Evolutionary conservation across 2,888 invertebrate species (phyloP), one percentile per base, ranked within the genome.

Genomic region (Leptinotarsa rubiginosa): DNA sequence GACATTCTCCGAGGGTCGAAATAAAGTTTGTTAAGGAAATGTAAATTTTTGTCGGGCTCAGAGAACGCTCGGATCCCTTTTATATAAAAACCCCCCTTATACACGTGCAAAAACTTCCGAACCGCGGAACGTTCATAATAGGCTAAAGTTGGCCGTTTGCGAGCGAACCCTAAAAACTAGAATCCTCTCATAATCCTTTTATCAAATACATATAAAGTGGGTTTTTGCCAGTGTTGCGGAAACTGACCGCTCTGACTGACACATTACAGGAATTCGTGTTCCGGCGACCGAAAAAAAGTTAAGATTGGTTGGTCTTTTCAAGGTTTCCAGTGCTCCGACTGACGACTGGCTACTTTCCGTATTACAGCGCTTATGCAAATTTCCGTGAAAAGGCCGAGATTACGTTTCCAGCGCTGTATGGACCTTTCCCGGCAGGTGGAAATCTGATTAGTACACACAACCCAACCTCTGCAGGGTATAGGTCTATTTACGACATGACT

Each of bases 151-250:
- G 75, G 62, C 72, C 65, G 70, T 66, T 72, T 73, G 71, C 72
- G 74, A 74, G 77, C 65, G 69, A 59, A 70, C 75, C 72, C 70
- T 52, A 25, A 59, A 78, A 77, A 75, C 76, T 74, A 65, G 77
- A 79, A 79, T 79, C 76, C 79, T 64, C 76, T 75, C 76, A 79
- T 80, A 80, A 81, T 81, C 80, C 79, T 79, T 80, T 80, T 80
- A 80, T 81, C 81, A 80, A 80, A 80, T 79, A 79, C 81, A 78
- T 80, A 79, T 79, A 81, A 79, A 80, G 80, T 79, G 75, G 74
- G 78, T 81, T 81, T 81, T 81, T 81, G 80, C 71, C 76, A 65
- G 72, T 70, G 73, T 70, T 70, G 62, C 68, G 74, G 73, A 77
- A 74, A 75, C 75, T 71, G 73, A 65, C 67, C 75, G 69, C 47